Evolutionary conservation across 2,888 invertebrate species (phyloP), one percentile per base, ranked within the genome.

Genomic region (Neoitamus cyanurus): DNA sequence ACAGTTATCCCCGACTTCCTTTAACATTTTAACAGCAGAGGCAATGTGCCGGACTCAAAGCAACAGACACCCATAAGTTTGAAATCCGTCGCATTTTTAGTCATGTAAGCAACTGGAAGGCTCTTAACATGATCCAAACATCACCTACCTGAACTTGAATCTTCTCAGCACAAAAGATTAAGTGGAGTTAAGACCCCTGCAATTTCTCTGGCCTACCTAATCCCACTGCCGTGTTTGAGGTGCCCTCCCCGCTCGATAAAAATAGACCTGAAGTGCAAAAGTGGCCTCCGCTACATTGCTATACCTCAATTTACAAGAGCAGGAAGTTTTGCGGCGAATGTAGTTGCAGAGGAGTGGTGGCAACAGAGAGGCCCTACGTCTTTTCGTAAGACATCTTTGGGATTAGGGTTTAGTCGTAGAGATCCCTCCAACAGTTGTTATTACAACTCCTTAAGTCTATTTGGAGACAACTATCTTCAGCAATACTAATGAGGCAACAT

Each of bases 391-490:
- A 58, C 58, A 58, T 58, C 58, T 58, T 9, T 58, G 58, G 58
- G 58, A 58, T 58, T 58, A 58, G 58, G 58, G 58, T 58, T 58
- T 58, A 58, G 58, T 58, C 58, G 25, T 20, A 58, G 11, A 9
- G 58, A 58, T 58, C 58, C 58, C 58, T 58, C 58, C 25, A 58
- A 58, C 58, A 58, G 58, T 58, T 58, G 58, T 58, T 58, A 58
- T 58, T 58, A 58, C 58, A 58, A 58, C 58, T 58, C 58, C 58
- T 58, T 58, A 58, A 58, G 58, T 58, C 58, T 58, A 58, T 58
- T 58, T 58, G 58, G 58, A 58, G 58, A 58, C 58, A 58, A 58
- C 58, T 58, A 58, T 58, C 58, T 58, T 58, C 58, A 58, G 58
- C 58, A 58, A 58, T 58, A 58, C 58, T 58, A 58, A 58, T 58